Evolutionary conservation across 2,888 invertebrate species (phyloP), one percentile per base, ranked within the genome.

Genomic region (Taphrorychus bicolor): DNA sequence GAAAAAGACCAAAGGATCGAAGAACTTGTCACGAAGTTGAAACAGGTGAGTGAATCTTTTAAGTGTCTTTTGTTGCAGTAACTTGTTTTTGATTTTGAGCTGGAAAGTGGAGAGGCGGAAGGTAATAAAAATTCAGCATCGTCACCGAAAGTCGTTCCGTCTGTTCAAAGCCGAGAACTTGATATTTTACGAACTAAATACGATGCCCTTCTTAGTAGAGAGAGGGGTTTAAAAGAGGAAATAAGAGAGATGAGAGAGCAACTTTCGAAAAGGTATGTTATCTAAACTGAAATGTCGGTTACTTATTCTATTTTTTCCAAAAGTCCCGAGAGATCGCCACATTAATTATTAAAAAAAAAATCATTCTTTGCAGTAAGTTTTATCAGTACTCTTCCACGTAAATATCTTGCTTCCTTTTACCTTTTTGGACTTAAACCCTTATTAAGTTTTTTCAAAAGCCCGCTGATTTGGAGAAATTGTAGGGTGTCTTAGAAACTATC

Each of bases 221-320:
- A 88, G 79, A 83, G 85, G 75, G 81, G 82, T 69, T 84, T 86
- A 19, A 80, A 82, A 71, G 81, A 82, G 59, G 84, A 85, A 78
- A 82, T 83, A 40, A 76, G 81, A 53, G 81, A 79, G 40, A 73
- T 85, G 21, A 82, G 79, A 73, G 80, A 80, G 40, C 83, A 84
- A 72, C 71, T 84, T 3, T 74, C 81, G 48, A 82, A 80, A 72
- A 77, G 75, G 78, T 77, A 73, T 58, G 21, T 11, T 59, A 21
- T 58, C 51, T 58, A 63, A 40, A n/a, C n/a, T n/a, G n/a, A n/a
- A n/a, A n/a, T n/a, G n/a, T n/a, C n/a, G n/a, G n/a, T n/a, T n/a
- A n/a, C n/a, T n/a, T n/a, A n/a, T n/a, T n/a, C n/a, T n/a, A n/a
- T n/a, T n/a, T n/a, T n/a, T n/a, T n/a, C n/a, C n/a, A n/a, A n/a